phyloP scores from a whole-genome alignment of 2,113 vertebrate genomes.

The Pseudonaja textilis region DNA sequence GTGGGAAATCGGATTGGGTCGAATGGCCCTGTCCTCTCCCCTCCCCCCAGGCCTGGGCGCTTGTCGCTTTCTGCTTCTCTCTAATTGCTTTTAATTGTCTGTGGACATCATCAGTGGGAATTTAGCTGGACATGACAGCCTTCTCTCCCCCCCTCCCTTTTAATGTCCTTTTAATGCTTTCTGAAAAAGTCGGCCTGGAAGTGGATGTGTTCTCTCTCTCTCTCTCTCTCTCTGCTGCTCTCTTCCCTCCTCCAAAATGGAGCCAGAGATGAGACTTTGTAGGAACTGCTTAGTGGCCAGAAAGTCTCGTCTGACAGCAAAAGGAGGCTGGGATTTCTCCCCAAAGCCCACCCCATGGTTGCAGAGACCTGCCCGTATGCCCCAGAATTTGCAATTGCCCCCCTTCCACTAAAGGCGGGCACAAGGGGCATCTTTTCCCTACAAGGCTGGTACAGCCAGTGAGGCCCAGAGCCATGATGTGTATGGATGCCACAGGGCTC shows the following conservation, averaged over 20 bases:
- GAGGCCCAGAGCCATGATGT: too few relatives aligned
- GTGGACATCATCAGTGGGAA: constrained; percentile 80
- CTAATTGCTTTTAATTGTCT: constrained; percentile 84
- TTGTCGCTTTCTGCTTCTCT: constrained; percentile 69
- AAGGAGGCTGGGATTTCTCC: not conserved
- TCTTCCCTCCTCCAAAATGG: not conserved
- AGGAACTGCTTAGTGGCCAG: not conserved
- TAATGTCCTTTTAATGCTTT: constrained; percentile 29
- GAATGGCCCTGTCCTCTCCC: constrained; percentile 56
- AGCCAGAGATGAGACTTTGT: not conserved
- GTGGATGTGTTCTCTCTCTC: not conserved
- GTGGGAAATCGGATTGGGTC: constrained; percentile 84
- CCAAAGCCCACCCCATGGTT: not conserved
- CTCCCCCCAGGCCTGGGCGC: constrained; percentile 63
- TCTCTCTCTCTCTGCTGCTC: not conserved
- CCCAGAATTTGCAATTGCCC: not conserved
- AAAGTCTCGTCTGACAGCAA: not conserved
- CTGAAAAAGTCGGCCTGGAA: not conserved
- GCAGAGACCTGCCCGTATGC: not conserved
- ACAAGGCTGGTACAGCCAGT: too few relatives aligned
- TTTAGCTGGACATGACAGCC: constrained; percentile 61
- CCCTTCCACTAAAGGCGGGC: not conserved
- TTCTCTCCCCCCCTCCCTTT: not conserved
- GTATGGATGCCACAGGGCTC: too few relatives aligned
- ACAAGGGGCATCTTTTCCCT: too few relatives aligned